These are phyloP conservation scores for Petrosia ficiformis DNA, from an alignment of 37 sponge, comb jelly and placozoan species.

Conservation along the genomic window DNA sequence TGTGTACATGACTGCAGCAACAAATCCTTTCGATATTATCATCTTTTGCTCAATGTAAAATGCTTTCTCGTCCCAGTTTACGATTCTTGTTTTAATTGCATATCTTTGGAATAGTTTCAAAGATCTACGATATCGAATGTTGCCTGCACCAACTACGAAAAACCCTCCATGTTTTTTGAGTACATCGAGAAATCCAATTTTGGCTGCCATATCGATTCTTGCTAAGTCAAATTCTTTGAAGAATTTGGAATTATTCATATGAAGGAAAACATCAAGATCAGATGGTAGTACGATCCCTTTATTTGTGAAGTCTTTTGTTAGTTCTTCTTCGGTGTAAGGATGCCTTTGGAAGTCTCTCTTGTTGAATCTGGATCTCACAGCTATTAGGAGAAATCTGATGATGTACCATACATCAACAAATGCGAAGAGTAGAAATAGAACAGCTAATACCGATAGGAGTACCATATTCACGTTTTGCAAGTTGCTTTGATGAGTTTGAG, in stretches of 20 bases:
- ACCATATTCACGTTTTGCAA: no score
- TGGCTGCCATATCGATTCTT: constrained; percentile 17
- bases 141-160: constrained; percentile 21
- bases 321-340: constrained; percentile 6
- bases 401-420: constrained; percentile 80
- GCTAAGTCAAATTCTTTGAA: constrained; percentile 72
- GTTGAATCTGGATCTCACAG: not conserved
- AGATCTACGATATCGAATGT: constrained; percentile 48
- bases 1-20: not conserved
- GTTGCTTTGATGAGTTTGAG: no score
- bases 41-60: constrained; percentile 66
- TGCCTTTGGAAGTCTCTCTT: not conserved
- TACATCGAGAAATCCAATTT: constrained; percentile 7
- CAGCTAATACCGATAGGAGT: not conserved
- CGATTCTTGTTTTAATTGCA: constrained; percentile 29
- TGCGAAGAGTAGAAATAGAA: constrained; percentile 25
- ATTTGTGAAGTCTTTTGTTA: not conserved
- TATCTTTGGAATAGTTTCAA: constrained; percentile 56
- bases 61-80: constrained; percentile 41
- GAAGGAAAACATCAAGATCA: constrained; percentile 56
- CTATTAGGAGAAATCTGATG: constrained; percentile 12
- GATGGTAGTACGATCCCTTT: constrained; percentile 57
- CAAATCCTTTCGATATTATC: not conserved
- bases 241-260: constrained; percentile 84
- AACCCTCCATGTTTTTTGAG: not conserved